Base-by-base conservation (phyloP, 2,888 invertebrate species). In the Notodromas monacha region DNA sequence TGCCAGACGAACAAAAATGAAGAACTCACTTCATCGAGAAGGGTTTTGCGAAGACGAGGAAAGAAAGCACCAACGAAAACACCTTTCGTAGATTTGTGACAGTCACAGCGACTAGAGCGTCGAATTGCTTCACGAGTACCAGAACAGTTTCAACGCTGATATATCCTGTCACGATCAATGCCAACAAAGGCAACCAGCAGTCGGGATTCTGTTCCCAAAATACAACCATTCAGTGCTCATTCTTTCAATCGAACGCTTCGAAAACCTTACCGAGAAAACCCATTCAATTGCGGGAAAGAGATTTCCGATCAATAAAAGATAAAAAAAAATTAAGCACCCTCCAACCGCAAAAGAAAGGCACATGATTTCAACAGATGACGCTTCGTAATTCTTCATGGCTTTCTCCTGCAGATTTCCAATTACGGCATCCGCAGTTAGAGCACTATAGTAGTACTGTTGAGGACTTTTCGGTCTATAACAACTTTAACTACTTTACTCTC, bases 371-470 rank as follows among this genome's bases (percentile, higher is more conserved):
- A 72, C 68, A 48, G 77, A 84, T 0, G 68, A 56, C 0, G 77
- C 77, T 36, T 64, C 61, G 44, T 67, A 60, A 35, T 62, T 61
- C 41, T 70, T 73, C 70, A 92, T 79, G 0, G 69, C 67, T 46
- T 84, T 84, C 48, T 92, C 89, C 51, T 92, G 89, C 0, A 86
- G 70, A 52, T 92, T 92, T 12, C 89, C 89, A 37, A 92, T 86
- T 6, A 73, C 61, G 1, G 89, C 89, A 51, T 92, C 89, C 42
- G 84, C 86, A 3, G 84, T 51, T 30, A 92, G 49, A 0, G 89
- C 89, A 40, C 69, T 54, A n/a, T n/a, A n/a, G n/a, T n/a, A n/a
- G n/a, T n/a, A n/a, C n/a, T n/a, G n/a, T n/a, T n/a, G n/a, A n/a
- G n/a, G n/a, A n/a, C n/a, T n/a, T n/a, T n/a, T n/a, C n/a, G n/a